These are phyloP conservation scores for Gallinago media DNA, from an alignment of 2,113 vertebrate species.

Conservation along the genomic window DNA sequence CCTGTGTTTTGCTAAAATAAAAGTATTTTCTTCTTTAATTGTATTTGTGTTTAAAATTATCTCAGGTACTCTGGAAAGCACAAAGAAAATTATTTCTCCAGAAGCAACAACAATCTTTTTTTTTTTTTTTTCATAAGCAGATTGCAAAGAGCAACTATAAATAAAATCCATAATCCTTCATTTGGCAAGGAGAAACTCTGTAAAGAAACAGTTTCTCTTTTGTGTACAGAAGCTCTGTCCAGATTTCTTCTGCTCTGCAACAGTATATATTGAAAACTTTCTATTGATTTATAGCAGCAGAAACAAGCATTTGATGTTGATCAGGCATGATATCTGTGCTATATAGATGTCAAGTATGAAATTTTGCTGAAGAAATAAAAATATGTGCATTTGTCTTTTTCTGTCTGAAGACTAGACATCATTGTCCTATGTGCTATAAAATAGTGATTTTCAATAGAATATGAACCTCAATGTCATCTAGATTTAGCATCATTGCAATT, in stretches of 20 bases:
- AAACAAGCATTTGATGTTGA: constrained; percentile 33
- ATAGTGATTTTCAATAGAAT: background rate
- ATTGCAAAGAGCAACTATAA: background rate
- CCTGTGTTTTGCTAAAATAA: background rate
- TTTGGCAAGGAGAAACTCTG: background rate
- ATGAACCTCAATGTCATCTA: background rate
- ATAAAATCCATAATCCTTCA: background rate
- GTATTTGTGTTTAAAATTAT: background rate
- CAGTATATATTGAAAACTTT: background rate
- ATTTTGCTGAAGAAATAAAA: constrained; percentile 4
- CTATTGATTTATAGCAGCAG: background rate
- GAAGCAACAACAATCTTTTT: background rate
- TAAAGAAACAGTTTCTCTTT: background rate
- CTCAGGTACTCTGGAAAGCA: background rate
- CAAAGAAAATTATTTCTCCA: background rate
- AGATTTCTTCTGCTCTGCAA: background rate
- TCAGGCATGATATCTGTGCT: background rate
- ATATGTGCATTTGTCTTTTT: background rate
- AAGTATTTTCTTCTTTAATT: background rate
- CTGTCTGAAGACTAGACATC: background rate
- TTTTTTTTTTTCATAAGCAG: background rate
- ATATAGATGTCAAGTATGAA: constrained; percentile 6
- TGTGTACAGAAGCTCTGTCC: background rate
- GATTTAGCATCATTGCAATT: background rate
- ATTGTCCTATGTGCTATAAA: background rate